Percentiles rank a stretch among this genome's conserved stretches.
phyloP scores from a whole-genome alignment of 1,140 invertebrate species.

The Lucilia cuprina region DNA sequence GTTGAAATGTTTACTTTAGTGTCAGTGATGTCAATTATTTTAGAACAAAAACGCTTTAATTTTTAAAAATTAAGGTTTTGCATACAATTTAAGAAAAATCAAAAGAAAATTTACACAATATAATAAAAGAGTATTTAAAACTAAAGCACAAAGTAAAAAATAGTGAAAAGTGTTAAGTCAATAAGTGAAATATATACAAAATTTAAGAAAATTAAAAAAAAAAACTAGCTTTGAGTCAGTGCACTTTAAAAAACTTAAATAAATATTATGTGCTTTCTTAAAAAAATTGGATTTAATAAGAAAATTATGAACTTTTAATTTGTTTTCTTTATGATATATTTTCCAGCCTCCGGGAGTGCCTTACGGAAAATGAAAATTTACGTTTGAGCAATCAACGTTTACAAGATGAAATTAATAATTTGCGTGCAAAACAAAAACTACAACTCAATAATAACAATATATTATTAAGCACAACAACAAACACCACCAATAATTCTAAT shows the following conservation, averaged over 20 bases:
- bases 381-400: slow-evolving; percentile 55
- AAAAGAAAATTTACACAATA: too few relatives aligned
- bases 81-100: too few relatives aligned
- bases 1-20: too few relatives aligned
- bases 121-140: too few relatives aligned
- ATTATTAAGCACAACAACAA: slow-evolving; percentile 40
- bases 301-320: background rate
- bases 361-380: slow-evolving; percentile 54
- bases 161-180: background rate
- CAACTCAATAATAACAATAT: slow-evolving; percentile 34
- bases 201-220: background rate
- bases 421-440: slow-evolving; percentile 43
- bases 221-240: too few relatives aligned
- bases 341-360: slow-evolving; percentile 53
- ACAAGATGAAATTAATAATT: slow-evolving; percentile 49
- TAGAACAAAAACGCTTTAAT: too few relatives aligned
- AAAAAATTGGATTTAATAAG: slow-evolving; percentile 48
- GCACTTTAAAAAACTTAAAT: too few relatives aligned
- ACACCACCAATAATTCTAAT: background rate
- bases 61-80: too few relatives aligned
- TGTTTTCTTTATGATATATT: background rate
- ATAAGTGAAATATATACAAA: background rate
- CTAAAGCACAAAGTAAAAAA: too few relatives aligned
- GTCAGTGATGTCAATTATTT: too few relatives aligned
- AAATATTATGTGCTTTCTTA: background rate